Evolutionary conservation across 2,113 vertebrate genomes (phyloP), one percentile per base, ranked within the genome.

Genomic region (Plotosus lineatus): DNA sequence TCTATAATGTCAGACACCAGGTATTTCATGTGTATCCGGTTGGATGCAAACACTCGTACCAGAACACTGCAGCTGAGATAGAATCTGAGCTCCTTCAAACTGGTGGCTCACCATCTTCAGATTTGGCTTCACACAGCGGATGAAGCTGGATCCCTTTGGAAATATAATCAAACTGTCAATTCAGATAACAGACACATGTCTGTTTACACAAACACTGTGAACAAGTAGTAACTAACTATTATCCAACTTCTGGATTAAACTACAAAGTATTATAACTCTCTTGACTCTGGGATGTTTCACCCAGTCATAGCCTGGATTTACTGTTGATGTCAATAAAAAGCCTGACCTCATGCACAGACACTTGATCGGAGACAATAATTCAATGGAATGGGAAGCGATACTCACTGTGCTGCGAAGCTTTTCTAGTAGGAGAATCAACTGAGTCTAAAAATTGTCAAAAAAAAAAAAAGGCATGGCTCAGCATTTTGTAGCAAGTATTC

Each of bases 111-210:
- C 95, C 98, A 99, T 99, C 94, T 97, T 99, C 87, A 99, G 93
- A 90, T 99, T 99, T 61, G 98, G 98, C 84, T 99, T 99, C 83
- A 99, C 96, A 83, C 98, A 99, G 68, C 98, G 97, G 90, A 99
- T 97, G 87, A 99, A 99, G 88, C 97, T 99, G 3, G 98, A 96
- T 36, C 98, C 98, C 97, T 99, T 78, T 21, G 76, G 11, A 69
- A 72, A 42, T 12, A 83, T 72, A 5, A 31, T 26, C 48, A 56
- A 56, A 28, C 21, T 2, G 1, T 26, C 40, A 58, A n/a, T 51
- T 69, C 26, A 44, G 21, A 66, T 66, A 66, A n/a, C 40, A 38
- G 12, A 56, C n/a, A n/a, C n/a, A n/a, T n/a, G n/a, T n/a, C n/a
- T n/a, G n/a, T n/a, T n/a, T n/a, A n/a, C n/a, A n/a, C n/a, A n/a